Base-by-base conservation (phyloP, 2,113 vertebrate genomes). In the Rhabdomys dilectus region DNA sequence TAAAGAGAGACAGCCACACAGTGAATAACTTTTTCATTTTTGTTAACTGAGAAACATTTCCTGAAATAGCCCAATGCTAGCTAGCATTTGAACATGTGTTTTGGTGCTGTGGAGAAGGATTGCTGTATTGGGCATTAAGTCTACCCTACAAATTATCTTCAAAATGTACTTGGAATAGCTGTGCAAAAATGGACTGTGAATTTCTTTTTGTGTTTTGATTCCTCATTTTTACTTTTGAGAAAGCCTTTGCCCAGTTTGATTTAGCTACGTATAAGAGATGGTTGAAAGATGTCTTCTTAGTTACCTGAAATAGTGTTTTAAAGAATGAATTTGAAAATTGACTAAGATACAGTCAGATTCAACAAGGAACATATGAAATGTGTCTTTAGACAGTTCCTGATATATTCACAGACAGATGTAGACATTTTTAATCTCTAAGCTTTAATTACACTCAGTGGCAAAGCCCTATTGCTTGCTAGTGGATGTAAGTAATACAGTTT, bases 181-280 rank as follows among this genome's bases (percentile, higher is more conserved):
- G 3, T 75, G 62, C 12, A 68, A 72, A 95, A 90, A 11, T 68
- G 36, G 90, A 90, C 39, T 77, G 53, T 73, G 5, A 66, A 72
- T 92, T 92, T 81, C 19, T 91, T 66, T 36, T 91, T 60, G 29
- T 77, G n/a, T 73, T n/a, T 31, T 84, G 62, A 34, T 90, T 77
- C 12, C 34, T 92, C 24, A 19, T 53, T 92, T 80, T 81, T 84
- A 80, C 45, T 87, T 93, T 77, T 88, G 48, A 88, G 48, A 31
- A 85, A 73, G 4, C 62, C 64, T 19, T 96, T 96, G 7, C 36
- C 56, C 86, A 94, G 68, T 56, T 76, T 92, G 82, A 93, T 80
- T 96, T 92, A 91, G 66, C 31, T 51, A n/a, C 19, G 48, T 73
- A 36, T 8, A 88, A 96, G 91, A 94, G 73, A 85, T 42, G 21